Base-by-base conservation (phyloP, 2,888 invertebrate genomes). In the Empis stercorea region DNA sequence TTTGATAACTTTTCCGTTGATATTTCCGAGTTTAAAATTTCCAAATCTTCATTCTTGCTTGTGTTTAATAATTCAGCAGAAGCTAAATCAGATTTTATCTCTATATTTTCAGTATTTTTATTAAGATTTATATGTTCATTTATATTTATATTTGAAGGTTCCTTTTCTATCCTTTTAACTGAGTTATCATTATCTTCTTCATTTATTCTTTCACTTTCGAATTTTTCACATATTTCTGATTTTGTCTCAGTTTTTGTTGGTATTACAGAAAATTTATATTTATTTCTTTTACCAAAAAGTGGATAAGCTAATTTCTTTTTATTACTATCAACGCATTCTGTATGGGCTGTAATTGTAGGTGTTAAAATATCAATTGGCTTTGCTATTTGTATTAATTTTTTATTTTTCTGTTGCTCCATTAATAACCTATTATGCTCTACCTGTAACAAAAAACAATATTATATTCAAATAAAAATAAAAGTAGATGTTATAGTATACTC, bases 381-480 rank as follows among this genome's bases (percentile, higher is more conserved):
- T 0, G 83, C 81, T 37, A 94, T 71, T 54, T 87, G 83, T 0
- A 87, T 78, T 20, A 94, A 66, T 17, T 80, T 79, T 36, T 81
- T 73, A 0, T 86, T 65, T 57, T 78, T 79, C 0, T 71, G 66
- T 49, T 87, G 76, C 57, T 92, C 87, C 10, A 71, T 67, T 57
- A 78, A 80, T 6, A 92, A 62, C 49, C 79, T 79, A 36, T 78
- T 73, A 30, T 92, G 73, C 48, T 79, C 78, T 57, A 76, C 69
- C 79, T 81, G 9, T 13, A 34, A n/a, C n/a, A n/a, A 34, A 34
- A n/a, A 34, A 34, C n/a, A n/a, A n/a, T n/a, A n/a, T n/a, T n/a
- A n/a, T n/a, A n/a, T n/a, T n/a, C n/a, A n/a, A n/a, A n/a, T n/a
- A n/a, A n/a, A n/a, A n/a, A n/a, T n/a, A n/a, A n/a, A n/a, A n/a